Conservation (phyloP, 1,140 invertebrate genomes). For the Aethina tumida region DNA sequence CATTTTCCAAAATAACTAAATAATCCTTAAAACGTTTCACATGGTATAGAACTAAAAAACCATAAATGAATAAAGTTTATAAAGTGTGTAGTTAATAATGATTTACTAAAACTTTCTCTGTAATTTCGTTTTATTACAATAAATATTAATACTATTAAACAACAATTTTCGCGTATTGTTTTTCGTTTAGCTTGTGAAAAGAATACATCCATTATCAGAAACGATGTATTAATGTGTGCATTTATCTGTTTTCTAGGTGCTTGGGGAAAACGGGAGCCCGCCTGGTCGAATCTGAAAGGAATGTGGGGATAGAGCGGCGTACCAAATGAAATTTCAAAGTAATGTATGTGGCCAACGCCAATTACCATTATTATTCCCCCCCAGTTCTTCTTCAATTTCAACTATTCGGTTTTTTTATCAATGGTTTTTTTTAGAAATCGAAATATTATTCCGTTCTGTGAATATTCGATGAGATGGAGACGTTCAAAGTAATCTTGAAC, state of each 20-base stretch:
- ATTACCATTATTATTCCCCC: no score
- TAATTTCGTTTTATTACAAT: background rate
- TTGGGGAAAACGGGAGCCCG: conserved; percentile 60
- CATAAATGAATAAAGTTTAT: no score
- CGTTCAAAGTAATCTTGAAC: no score
- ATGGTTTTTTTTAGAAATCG: no score
- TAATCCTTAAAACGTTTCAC: no score
- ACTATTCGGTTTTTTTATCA: no score
- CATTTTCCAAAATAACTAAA: no score
- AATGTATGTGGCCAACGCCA: conserved; percentile 4
- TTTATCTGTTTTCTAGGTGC: conserved; percentile 34
- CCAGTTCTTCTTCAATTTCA: no score
- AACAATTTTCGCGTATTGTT: conserved; percentile 1
- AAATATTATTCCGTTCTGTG: no score
- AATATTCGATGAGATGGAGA: no score
- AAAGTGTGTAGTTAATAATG: no score
- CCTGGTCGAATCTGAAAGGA: conserved; percentile 62
- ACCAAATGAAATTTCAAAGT: conserved; percentile 14
- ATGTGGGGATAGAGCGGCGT: conserved; percentile 56
- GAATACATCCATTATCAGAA: background rate
- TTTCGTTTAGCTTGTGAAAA: conserved; percentile 1
- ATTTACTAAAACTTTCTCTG: background rate
- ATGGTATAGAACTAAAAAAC: no score
- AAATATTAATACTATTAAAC: background rate
- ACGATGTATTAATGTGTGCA: background rate